Evolutionary conservation across 2,113 vertebrate genomes (phyloP).

Genomic region (Scartelaos histophorus): DNA sequence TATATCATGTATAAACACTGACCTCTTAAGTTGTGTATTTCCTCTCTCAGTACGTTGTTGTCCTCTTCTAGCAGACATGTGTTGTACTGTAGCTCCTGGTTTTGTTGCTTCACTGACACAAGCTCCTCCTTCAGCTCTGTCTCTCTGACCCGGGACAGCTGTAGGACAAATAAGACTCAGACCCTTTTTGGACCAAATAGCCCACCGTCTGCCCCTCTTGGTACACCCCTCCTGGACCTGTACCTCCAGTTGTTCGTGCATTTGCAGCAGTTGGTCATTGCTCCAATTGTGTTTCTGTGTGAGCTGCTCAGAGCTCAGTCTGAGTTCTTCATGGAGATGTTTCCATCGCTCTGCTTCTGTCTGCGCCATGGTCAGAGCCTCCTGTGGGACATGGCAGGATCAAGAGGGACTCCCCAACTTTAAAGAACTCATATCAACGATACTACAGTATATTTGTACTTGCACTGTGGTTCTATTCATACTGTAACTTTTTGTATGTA

Average conservation of each 20-base stretch:
- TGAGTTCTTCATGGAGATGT: slow-evolving; percentile 75
- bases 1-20: slow-evolving; percentile 6
- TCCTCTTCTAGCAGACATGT: slow-evolving; percentile 77
- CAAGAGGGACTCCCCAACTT: not conserved
- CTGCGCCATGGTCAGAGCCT: slow-evolving; percentile 70
- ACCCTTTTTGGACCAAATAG: not conserved
- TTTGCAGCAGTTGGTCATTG: slow-evolving; percentile 72
- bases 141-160: slow-evolving; percentile 68
- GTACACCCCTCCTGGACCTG: not conserved
- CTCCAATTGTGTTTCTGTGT: slow-evolving; percentile 71
- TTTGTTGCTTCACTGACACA: slow-evolving; percentile 52
- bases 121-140: slow-evolving; percentile 55
- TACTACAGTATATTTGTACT: not conserved
- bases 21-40: slow-evolving; percentile 64
- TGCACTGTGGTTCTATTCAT: no score
- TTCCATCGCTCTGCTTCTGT: slow-evolving; percentile 82
- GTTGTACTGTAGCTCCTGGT: slow-evolving; percentile 63
- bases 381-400: slow-evolving; percentile 66
- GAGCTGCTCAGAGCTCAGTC: slow-evolving; percentile 67
- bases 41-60: slow-evolving; percentile 65
- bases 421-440: not conserved
- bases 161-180: slow-evolving; percentile 1
- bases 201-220: not conserved
- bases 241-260: slow-evolving; percentile 88
- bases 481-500: no score